Conservation (phyloP, 2,888 invertebrate species). For the Eustalomyia histrio region DNA sequence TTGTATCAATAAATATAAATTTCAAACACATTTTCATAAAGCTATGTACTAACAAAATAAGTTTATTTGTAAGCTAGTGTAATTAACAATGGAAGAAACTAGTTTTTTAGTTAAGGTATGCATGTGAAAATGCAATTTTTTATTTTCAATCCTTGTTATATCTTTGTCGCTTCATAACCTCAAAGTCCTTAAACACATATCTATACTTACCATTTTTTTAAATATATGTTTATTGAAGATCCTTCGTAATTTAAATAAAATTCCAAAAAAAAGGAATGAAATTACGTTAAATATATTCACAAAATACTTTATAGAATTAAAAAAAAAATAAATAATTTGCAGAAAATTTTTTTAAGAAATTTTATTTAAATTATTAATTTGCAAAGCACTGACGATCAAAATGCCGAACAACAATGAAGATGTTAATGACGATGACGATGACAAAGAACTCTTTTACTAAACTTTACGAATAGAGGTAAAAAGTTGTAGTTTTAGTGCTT, state of each 20-base stretch:
- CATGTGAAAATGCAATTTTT: neutral
- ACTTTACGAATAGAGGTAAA: neutral
- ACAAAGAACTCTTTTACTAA: constrained; percentile 15
- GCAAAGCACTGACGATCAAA: constrained; percentile 38
- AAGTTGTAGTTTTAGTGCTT: constrained; percentile 15
- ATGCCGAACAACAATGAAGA: constrained; percentile 46
- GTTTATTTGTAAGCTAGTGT: too few species aligned
- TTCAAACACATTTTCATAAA: too few species aligned
- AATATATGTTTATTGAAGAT: constrained; percentile 9
- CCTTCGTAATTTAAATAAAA: constrained; percentile 13
- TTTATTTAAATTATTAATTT: constrained; percentile 17
- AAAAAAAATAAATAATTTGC: constrained; percentile 30
- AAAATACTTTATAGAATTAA: neutral
- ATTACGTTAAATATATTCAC: neutral
- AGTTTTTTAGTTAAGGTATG: neutral
- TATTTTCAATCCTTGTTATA: neutral
- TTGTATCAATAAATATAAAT: too few species aligned
- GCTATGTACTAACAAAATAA: too few species aligned
- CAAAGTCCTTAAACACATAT: neutral
- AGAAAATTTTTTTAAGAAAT: constrained; percentile 19
- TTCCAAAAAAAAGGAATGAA: neutral
- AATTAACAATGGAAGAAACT: neutral
- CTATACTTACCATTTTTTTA: constrained; percentile 53
- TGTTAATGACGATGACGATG: constrained; percentile 37
- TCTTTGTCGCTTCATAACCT: constrained; percentile 2